Evolutionary conservation across 2,888 invertebrate species (phyloP).

Genomic region (Dioctria linearis): DNA sequence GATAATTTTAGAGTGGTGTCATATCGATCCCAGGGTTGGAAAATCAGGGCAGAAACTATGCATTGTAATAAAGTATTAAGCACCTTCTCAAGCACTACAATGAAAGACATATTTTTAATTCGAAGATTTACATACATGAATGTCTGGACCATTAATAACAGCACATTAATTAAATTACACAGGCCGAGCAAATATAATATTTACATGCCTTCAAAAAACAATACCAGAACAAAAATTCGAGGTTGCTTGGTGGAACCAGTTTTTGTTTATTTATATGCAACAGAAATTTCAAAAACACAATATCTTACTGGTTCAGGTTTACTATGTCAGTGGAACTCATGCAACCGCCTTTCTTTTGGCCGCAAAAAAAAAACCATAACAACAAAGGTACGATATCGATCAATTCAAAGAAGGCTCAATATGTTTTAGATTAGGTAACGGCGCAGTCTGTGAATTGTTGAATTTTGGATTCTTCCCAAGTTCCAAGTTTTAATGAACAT

Average conservation of each 20-base stretch:
- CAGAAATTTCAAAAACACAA: not conserved
- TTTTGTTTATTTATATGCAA: constrained; percentile 32
- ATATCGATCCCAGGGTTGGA: too few species aligned
- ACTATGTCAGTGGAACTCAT: constrained; percentile 18
- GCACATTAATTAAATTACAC: too few species aligned
- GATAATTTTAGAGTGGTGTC: too few species aligned
- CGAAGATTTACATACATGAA: too few species aligned
- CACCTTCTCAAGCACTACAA: too few species aligned
- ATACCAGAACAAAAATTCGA: not conserved
- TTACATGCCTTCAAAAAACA: not conserved
- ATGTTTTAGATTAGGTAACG: not conserved
- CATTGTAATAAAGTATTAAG: too few species aligned
- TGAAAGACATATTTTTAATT: too few species aligned
- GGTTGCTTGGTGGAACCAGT: constrained; percentile 1
- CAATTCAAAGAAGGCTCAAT: not conserved
- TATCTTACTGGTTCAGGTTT: constrained; percentile 23
- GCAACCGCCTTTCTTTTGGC: not conserved
- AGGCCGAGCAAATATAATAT: too few species aligned
- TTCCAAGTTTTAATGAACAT: not conserved
- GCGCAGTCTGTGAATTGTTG: not conserved
- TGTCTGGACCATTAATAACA: too few species aligned
- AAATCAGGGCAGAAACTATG: too few species aligned
- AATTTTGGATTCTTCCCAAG: constrained; percentile 33
- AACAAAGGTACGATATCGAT: not conserved
- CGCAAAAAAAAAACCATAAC: not conserved